Evolutionary conservation across 2,888 invertebrate genomes (phyloP), one percentile per base, ranked within the genome.

Genomic region (Iphiclides podalirius): DNA sequence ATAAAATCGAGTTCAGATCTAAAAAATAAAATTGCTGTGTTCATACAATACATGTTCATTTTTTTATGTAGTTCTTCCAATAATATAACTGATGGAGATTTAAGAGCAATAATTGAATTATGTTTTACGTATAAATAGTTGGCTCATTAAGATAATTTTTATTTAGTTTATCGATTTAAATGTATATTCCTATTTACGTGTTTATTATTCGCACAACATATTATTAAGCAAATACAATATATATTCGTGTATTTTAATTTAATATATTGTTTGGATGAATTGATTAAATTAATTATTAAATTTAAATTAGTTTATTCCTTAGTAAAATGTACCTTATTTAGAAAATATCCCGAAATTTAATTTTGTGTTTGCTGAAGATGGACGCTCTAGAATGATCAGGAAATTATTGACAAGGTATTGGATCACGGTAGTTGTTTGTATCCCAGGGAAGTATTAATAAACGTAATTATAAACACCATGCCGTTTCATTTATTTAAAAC

Each of bases 91-190:
- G 47, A 63, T 63, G 66, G 73, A 74, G 73, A 74, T 78, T 70
- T 66, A 54, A 68, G 72, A 84, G 83, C 84, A 84, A 85, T 84
- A 84, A 81, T 71, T 72, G 55, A 52, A 54, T 58, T 54, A 53
- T 39, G 55, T 67, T 68, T 69, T 69, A 63, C 3, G 20, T 67
- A 71, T 70, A 67, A 73, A 53, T 72, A 79, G 72, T 76, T 79
- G 65, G 67, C 67, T 64, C 67, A 66, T 72, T 63, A 61, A 70
- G 68, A 75, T 76, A 77, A 69, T 75, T 72, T 75, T 74, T 66
- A 63, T 67, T 67, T 62, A 64, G 60, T 61, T 60, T 60, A 55
- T 53, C 59, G 54, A 55, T 63, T 59, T 57, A 57, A 66, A 67
- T 71, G 64, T 76, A 67, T 70, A 68, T 63, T 68, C 35, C 51